Percentiles rank a stretch among this genome's conserved stretches.
Conservation (phyloP, 2,888 invertebrate species). For the Lamellibrachia columna region DNA sequence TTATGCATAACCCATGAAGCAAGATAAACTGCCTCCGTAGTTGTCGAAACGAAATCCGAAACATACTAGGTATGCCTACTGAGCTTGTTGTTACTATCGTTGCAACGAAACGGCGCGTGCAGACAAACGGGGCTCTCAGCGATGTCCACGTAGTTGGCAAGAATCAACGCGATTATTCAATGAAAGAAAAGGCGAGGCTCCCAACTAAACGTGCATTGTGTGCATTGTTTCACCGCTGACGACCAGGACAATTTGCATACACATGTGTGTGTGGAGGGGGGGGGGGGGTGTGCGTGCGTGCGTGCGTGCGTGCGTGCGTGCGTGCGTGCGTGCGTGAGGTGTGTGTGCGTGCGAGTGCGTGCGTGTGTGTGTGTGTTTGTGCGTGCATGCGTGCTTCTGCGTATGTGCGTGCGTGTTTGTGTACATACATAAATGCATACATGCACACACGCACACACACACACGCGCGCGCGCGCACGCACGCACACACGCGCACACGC, state of each 20-base stretch:
- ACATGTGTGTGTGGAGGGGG: background rate
- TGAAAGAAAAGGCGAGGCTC: background rate
- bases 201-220: background rate
- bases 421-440: no score
- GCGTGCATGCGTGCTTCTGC: no score
- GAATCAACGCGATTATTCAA: background rate
- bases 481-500: background rate
- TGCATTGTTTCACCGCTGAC: background rate
- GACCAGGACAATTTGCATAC: background rate
- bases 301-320: conserved; percentile 19
- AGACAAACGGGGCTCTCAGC: background rate
- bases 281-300: no score
- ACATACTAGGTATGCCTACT: background rate
- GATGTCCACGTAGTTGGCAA: background rate
- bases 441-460: background rate
- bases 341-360: no score
- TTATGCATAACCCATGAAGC: background rate
- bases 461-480: background rate
- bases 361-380: no score
- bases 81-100: background rate
- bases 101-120: background rate
- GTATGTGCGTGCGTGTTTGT: no score
- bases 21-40: no score
- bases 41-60: background rate
- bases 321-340: background rate